A percentile compares a stretch with the other conserved stretches of the same genome.
phyloP scores from a whole-genome alignment of 1,140 invertebrate genomes.

The Euura saliciscinereae region DNA sequence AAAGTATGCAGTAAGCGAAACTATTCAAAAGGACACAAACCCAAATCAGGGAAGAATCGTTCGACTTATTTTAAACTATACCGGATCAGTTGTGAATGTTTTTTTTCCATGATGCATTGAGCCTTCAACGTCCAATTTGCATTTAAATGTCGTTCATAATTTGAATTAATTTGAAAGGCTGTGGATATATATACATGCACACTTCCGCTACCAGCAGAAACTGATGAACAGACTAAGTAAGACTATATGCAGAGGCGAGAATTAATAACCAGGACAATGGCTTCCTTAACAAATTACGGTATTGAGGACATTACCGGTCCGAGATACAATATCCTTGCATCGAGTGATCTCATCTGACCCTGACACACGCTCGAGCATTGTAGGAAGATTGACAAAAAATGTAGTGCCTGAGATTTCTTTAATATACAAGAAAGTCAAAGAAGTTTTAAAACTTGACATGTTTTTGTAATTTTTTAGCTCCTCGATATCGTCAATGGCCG shows the following conservation, averaged over 20 bases:
- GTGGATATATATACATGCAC: not conserved
- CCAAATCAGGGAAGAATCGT: too few relatives aligned
- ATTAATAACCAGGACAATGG: not conserved
- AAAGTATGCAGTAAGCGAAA: too few relatives aligned
- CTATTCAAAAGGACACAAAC: too few relatives aligned
- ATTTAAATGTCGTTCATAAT: not conserved
- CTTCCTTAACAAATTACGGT: not conserved
- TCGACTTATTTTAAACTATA: too few relatives aligned
- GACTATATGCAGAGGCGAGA: not conserved
- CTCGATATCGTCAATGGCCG: too few relatives aligned
- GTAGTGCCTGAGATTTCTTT: too few relatives aligned
- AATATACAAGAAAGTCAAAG: too few relatives aligned
- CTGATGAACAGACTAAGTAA: not conserved
- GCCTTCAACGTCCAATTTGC: not conserved
- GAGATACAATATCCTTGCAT: constrained; percentile 34
- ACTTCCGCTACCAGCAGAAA: not conserved
- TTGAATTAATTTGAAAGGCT: too few relatives aligned
- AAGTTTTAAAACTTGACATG: too few relatives aligned
- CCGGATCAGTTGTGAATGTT: too few relatives aligned
- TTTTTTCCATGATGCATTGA: too few relatives aligned
- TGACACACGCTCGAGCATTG: constrained; percentile 34
- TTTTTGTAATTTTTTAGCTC: too few relatives aligned
- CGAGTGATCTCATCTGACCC: constrained; percentile 46
- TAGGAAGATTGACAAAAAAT: not conserved
- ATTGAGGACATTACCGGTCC: not conserved